Evolutionary conservation across 37 sponge, comb jelly and placozoan genomes (phyloP), one percentile per base, ranked within the genome.

Genomic region (Axinella damicornis): DNA sequence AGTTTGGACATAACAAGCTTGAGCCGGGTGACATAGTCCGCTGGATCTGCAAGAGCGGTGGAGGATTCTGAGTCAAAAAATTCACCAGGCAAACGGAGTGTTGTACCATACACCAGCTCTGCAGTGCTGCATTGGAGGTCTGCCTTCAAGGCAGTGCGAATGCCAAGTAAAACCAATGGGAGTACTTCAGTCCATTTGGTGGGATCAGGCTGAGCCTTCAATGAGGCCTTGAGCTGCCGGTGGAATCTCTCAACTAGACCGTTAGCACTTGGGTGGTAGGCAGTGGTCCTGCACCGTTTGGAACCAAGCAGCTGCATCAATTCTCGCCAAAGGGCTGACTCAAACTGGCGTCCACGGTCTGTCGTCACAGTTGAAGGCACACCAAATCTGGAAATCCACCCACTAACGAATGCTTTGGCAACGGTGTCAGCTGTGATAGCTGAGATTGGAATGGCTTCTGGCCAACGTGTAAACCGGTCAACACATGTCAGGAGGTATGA

Each of bases 401-500:
- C 46, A 1, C 38, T 37, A 5, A 69, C 25, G 61, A 85, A 77
- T 0, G 78, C 86, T 16, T 53, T 24, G 17, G 87, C 87, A 5
- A 78, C 80, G 0, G 87, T 65, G 1, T 70, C 81, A 2, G 88
- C 88, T 13, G 88, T 88, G 56, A 74, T 81, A 27, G 64, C 57
- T 1, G 57, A 11, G 11, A 85, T 33, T 18, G 86, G 86, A 37
- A 85, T 69, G 36, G 78, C 78, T 72, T 89, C 89, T 0, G 84
- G 89, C 89, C 83, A 88, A 25, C 82, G 65, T 0, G 78, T 83
- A 24, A 88, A 88, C 22, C 60, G 60, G 25, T 88, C 83, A 32
- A 89, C 69, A 60, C 72, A 83, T 36, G 89, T 89, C 20, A 89
- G 72, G 5, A 89, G 71, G 65, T 91, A 91, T 24, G 65, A 40